Evolutionary conservation across 2,888 invertebrate species (phyloP).

Genomic region (Drosophila kuntzei): DNA sequence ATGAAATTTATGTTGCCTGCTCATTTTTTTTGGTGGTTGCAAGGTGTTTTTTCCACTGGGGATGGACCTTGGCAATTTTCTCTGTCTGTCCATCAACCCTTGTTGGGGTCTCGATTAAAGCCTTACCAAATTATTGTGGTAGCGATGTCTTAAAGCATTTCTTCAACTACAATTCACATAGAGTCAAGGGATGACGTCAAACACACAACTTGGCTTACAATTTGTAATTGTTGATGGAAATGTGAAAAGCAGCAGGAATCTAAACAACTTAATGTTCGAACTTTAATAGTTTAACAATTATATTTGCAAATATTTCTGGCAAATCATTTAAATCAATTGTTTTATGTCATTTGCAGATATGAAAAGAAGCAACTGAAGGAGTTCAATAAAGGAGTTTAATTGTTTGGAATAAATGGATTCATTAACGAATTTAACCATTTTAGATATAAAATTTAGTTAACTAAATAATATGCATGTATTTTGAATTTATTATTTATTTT

Average conservation of each 20-base stretch:
- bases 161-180: background rate
- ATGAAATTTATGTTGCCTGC: slow-evolving; percentile 74
- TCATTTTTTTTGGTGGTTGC: slow-evolving; percentile 55
- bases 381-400: background rate
- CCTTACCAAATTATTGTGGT: slow-evolving; percentile 31
- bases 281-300: slow-evolving; percentile 25
- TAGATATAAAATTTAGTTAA: background rate
- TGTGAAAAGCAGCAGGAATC: slow-evolving; percentile 2
- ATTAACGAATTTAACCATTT: background rate
- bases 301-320: slow-evolving; percentile 5
- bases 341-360: background rate
- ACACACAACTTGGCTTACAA: slow-evolving; percentile 6
- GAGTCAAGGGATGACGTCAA: slow-evolving; percentile 42
- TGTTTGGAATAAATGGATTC: background rate
- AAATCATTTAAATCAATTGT: background rate
- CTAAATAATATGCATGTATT: background rate
- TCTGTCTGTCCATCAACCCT: slow-evolving; percentile 13
- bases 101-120: slow-evolving; percentile 42
- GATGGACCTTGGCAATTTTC: slow-evolving; percentile 26
- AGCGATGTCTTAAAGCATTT: slow-evolving; percentile 36
- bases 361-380: background rate
- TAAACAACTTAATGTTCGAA: slow-evolving; percentile 4
- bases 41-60: slow-evolving; percentile 51
- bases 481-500: background rate
- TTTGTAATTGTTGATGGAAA: slow-evolving; percentile 32